Conservation (phyloP, 2,797 vertebrate genomes). For the Chaenodraco wilsoni region DNA sequence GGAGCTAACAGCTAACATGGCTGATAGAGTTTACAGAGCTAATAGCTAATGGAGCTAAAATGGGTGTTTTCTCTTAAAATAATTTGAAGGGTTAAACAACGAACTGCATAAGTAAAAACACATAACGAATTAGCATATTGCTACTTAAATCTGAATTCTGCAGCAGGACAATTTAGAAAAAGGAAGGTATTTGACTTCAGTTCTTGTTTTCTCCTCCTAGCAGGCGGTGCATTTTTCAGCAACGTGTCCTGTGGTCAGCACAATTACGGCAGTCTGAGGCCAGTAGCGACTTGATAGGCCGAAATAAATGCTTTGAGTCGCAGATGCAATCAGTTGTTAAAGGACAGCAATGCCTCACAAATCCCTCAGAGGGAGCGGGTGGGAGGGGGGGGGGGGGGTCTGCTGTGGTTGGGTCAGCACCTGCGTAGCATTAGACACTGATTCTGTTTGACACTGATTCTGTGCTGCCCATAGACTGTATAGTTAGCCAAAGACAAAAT, state of each 20-base stretch:
- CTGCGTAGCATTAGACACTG: neutral
- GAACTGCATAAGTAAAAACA: no score
- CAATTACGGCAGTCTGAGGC: slow-evolving; percentile 58
- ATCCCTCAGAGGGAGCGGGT: slow-evolving; percentile 49
- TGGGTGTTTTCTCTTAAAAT: no score
- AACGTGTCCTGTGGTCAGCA: slow-evolving; percentile 69
- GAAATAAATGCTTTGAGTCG: slow-evolving; percentile 58
- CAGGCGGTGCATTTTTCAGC: slow-evolving; percentile 50
- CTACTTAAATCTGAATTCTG: slow-evolving; percentile 1
- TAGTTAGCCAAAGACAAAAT: no score
- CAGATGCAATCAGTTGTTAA: slow-evolving; percentile 65
- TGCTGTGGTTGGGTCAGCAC: slow-evolving; percentile 48
- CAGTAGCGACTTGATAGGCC: slow-evolving; percentile 46
- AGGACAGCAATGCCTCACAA: slow-evolving; percentile 61
- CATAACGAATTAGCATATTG: no score
- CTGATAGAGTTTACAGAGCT: no score
- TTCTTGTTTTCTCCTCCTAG: slow-evolving; percentile 5
- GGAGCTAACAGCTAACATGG: no score
- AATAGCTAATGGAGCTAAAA: no score
- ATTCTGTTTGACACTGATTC: slow-evolving; percentile 11
- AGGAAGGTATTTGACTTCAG: slow-evolving; percentile 19
- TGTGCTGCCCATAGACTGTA: slow-evolving; percentile 1
- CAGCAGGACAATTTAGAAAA: slow-evolving; percentile 5
- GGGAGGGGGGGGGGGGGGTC: slow-evolving; percentile 1
- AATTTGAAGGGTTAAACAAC: no score